Percentiles rank a stretch among this genome's conserved stretches.
Conservation (phyloP, 1,140 invertebrate species). For the Danaus melanippus region DNA sequence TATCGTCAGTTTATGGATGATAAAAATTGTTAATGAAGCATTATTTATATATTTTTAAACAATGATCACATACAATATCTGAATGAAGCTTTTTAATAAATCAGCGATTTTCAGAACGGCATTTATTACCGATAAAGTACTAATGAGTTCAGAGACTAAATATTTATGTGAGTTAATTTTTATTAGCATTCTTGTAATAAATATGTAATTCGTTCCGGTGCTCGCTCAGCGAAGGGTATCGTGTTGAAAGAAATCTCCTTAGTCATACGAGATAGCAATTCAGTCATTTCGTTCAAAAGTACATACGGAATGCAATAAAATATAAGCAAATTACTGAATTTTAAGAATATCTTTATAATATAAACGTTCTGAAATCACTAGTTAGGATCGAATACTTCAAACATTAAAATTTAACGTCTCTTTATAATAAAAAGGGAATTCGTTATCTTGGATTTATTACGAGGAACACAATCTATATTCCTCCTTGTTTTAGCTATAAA, state of each 20-base stretch:
- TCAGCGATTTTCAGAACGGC: too few species aligned
- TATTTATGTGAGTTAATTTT: too few species aligned
- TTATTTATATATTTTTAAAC: background rate
- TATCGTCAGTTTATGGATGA: too few species aligned
- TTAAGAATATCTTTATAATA: background rate
- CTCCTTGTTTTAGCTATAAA: conserved; percentile 35
- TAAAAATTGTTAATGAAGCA: too few species aligned
- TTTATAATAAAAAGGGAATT: conserved; percentile 28
- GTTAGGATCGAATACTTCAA: conserved; percentile 7
- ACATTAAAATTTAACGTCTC: conserved; percentile 25
- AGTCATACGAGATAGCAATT: background rate
- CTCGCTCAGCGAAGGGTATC: background rate
- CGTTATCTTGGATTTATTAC: conserved; percentile 33
- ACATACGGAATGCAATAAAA: conserved; percentile 1
- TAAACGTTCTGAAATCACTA: background rate
- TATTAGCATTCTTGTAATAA: conserved; percentile 7
- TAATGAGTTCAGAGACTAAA: too few species aligned
- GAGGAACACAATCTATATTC: conserved; percentile 22
- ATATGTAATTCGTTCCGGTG: conserved; percentile 25
- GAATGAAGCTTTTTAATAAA: too few species aligned
- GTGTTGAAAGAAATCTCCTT: background rate
- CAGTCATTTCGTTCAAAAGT: background rate
- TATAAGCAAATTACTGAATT: conserved; percentile 3
- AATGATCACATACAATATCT: background rate
- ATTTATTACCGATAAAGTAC: too few species aligned